Evolutionary conservation across 1,140 invertebrate species (phyloP).

Genomic region (Lepeophtheirus salmonis): DNA sequence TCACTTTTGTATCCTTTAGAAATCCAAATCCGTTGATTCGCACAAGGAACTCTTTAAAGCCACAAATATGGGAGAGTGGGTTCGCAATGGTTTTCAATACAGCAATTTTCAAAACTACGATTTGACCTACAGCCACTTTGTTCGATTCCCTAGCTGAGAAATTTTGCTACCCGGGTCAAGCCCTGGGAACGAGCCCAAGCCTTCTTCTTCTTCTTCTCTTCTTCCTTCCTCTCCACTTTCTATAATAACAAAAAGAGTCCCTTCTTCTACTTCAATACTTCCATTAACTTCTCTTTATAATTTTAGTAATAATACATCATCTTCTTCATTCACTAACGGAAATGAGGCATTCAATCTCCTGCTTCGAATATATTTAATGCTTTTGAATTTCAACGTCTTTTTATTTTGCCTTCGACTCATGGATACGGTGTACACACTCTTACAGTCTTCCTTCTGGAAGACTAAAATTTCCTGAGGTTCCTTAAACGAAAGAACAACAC

Average conservation of each 20-base stretch:
- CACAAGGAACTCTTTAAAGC: conserved; percentile 9
- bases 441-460: conserved; percentile 6
- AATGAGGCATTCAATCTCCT: neutral
- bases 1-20: conserved; percentile 1
- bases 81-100: conserved; percentile 12
- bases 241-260: neutral
- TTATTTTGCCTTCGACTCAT: neutral
- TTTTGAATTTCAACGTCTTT: neutral
- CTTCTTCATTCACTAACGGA: neutral
- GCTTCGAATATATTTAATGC: neutral
- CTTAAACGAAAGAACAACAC: too few relatives aligned
- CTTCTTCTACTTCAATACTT: neutral
- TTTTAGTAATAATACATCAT: too few relatives aligned
- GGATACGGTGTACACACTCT: neutral
- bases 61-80: conserved; percentile 2
- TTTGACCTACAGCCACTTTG: conserved; percentile 17
- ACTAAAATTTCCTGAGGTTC: conserved; percentile 13
- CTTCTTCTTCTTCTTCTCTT: neutral
- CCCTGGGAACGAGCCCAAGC: conserved; percentile 9
- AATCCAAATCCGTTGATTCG: conserved; percentile 1
- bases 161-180: conserved; percentile 16
- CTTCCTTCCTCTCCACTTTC: neutral
- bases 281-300: neutral
- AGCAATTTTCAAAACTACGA: conserved; percentile 11
- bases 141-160: conserved; percentile 14